Conservation (phyloP, 1,140 invertebrate species). For the Drosophila prosaltans region DNA sequence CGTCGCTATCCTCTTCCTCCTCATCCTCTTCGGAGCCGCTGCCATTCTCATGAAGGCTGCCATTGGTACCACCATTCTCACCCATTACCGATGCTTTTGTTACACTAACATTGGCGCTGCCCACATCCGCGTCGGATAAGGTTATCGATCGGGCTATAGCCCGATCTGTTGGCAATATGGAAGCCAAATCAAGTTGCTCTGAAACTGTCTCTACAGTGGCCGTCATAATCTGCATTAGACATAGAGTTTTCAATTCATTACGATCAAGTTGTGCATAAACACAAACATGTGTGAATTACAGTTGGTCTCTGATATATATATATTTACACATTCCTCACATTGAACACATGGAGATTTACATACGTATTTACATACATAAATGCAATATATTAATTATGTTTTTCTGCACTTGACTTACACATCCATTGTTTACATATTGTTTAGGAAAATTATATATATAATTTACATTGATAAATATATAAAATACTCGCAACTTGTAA, state of each 20-base stretch:
- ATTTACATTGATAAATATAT: conserved; percentile 51
- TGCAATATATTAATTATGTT: conserved; percentile 48
- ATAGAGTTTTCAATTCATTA: conserved; percentile 34
- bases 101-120: conserved; percentile 78
- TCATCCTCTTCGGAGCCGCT: conserved; percentile 86
- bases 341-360: conserved; percentile 57
- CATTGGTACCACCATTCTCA: conserved; percentile 79
- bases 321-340: conserved; percentile 69
- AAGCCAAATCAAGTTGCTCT: conserved; percentile 92
- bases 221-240: conserved; percentile 91
- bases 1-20: conserved; percentile 89
- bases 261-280: background rate
- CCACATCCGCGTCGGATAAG: conserved; percentile 94
- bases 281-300: conserved; percentile 16
- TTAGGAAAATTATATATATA: conserved; percentile 13
- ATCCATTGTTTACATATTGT: conserved; percentile 35
- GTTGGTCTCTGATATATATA: conserved; percentile 46
- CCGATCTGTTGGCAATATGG: conserved; percentile 92
- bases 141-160: conserved; percentile 93
- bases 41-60: conserved; percentile 84
- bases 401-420: conserved; percentile 54
- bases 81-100: conserved; percentile 84
- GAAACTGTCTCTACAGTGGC: conserved; percentile 96
- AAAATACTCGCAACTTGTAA: conserved; percentile 46
- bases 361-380: conserved; percentile 28